These are phyloP conservation scores for Epinephelus moara DNA, from an alignment of 2,113 vertebrate genomes.

Conservation along the genomic window DNA sequence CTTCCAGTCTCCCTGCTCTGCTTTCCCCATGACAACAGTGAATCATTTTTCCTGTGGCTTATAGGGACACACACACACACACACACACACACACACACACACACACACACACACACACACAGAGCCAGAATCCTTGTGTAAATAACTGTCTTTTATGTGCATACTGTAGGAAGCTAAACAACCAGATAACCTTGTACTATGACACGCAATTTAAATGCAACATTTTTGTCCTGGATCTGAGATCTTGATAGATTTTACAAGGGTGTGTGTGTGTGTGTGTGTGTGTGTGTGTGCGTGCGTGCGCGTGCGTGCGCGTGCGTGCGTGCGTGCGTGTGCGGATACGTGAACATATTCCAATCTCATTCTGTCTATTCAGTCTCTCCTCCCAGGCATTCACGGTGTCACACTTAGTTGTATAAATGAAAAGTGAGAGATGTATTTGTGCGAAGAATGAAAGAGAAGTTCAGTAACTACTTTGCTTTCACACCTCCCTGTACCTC, in stretches of 20 bases:
- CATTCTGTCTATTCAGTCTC: neutral
- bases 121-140: conserved; percentile 23
- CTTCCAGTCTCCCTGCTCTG: conserved; percentile 38
- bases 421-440: neutral
- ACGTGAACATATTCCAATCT: neutral
- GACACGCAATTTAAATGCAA: conserved; percentile 15
- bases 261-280: neutral
- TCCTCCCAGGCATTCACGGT: neutral
- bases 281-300: neutral
- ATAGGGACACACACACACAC: neutral
- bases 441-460: conserved; percentile 3
- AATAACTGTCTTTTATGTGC: conserved; percentile 38
- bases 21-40: conserved; percentile 67
- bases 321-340: too few relatives aligned
- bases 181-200: conserved; percentile 28
- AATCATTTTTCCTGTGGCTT: conserved; percentile 61
- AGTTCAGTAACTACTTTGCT: neutral
- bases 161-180: conserved; percentile 36
- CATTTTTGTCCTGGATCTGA: conserved; percentile 1
- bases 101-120: conserved; percentile 25
- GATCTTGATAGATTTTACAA: neutral
- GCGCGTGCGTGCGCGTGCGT: conserved; percentile 1
- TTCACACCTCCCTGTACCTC: neutral
- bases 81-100: conserved; percentile 15
- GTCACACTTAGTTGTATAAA: neutral